Base-by-base conservation (phyloP, 1,140 invertebrate genomes). In the Drosophila willistoni region DNA sequence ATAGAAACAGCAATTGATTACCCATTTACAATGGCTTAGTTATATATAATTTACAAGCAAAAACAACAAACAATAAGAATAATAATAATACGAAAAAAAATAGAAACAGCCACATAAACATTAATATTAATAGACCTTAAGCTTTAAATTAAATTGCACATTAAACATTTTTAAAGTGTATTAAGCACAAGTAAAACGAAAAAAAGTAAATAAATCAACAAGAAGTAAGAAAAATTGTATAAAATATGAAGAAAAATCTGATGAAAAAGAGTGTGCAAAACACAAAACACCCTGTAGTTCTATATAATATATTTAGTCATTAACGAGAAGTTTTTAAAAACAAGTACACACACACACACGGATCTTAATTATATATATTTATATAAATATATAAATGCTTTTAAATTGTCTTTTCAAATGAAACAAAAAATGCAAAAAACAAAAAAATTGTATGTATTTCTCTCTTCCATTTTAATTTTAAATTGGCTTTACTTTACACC, bases 281-380 rank as follows among this genome's bases (percentile, higher is more conserved):
- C 22, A 25, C 22, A 3, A 25, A 78, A 47, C 44, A 22, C 44
- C 44, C 85, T 75, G 72, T 86, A 86, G 79, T 83, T 86, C 70
- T 86, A 86, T 86, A 86, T 87, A 71, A 83, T 86, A 82, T 67
- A 86, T 79, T 86, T 87, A 86, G 79, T 79, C 72, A 67, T 83
- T 79, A 75, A 22, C 17, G 34, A 71, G 68, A 66, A 64, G 76
- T 83, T 83, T 83, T 67, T 68, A 79, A 68, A 66, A 73, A 73
- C 64, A 51, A n/a, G 14, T 14, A 12, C 63, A 61, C 47, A 68
- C 34, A 33, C 41, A 33, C 70, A 70, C 67, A 75, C 68, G 66
- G 44, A 47, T 47, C 9, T 22, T 22, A 51, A 51, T 51, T 51
- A 51, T 51, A 51, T 17, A 47, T 22, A 22, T 22, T 1, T 22